These are phyloP conservation scores for Leguminivora glycinivorella DNA, from an alignment of 1,140 invertebrate species.

Conservation along the genomic window DNA sequence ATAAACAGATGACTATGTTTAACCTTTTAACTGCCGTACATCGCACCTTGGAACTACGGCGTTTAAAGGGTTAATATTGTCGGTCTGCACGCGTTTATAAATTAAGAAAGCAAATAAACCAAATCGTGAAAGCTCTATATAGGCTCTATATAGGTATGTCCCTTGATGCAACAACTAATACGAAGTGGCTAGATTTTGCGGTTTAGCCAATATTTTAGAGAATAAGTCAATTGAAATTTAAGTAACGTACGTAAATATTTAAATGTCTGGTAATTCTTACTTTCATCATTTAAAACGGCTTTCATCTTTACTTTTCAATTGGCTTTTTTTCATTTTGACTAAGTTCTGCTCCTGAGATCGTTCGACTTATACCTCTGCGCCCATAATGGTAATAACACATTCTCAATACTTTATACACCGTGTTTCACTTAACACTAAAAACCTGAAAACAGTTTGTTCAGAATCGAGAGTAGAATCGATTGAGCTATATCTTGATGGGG, in stretches of 20 bases:
- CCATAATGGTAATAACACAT: neutral
- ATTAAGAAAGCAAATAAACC: neutral
- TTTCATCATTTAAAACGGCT: too few species aligned
- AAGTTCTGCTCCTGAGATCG: too few species aligned
- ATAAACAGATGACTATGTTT: neutral
- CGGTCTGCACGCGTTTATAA: neutral
- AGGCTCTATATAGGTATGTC: neutral
- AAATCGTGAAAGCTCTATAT: neutral
- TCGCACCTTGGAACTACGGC: neutral
- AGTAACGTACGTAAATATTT: too few species aligned
- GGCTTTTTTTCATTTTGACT: too few species aligned
- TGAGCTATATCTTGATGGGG: too few species aligned
- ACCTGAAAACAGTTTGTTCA: too few species aligned
- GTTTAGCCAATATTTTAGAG: neutral
- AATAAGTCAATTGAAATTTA: too few species aligned
- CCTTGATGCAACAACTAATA: neutral
- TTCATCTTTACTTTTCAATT: too few species aligned
- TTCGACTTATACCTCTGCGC: too few species aligned
- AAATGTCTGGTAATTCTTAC: too few species aligned
- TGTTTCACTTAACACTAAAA: too few species aligned
- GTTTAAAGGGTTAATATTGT: conserved; percentile 1
- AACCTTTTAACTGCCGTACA: neutral
- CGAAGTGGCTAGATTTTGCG: neutral
- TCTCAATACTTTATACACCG: neutral
- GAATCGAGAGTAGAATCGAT: too few species aligned